These are phyloP conservation scores for Aythya baeri DNA, from an alignment of 2,113 vertebrate species.

Conservation along the genomic window DNA sequence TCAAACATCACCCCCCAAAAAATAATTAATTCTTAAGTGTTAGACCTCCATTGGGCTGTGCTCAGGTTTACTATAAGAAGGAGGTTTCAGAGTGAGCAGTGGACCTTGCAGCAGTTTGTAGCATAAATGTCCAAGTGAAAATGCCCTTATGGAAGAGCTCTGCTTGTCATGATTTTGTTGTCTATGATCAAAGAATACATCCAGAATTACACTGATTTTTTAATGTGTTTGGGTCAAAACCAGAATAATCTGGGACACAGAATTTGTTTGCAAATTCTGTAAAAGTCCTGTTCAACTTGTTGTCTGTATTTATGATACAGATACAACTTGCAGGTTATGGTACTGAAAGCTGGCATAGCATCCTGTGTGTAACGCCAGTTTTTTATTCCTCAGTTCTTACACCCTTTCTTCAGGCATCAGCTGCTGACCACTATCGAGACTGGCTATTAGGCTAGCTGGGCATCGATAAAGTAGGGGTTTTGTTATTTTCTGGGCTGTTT, in stretches of 20 bases:
- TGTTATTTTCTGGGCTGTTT: neutral
- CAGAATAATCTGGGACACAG: neutral
- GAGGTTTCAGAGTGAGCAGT: neutral
- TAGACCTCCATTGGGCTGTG: neutral
- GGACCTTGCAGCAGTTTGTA: neutral
- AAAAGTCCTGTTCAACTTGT: neutral
- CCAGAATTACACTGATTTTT: neutral
- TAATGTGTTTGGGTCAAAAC: neutral
- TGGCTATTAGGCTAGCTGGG: neutral
- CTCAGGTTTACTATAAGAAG: neutral
- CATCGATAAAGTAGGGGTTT: neutral
- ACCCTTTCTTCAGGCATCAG: neutral
- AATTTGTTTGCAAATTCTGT: neutral
- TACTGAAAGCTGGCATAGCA: neutral
- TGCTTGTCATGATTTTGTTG: neutral
- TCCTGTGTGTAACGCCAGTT: neutral
- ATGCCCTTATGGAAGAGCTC: neutral
- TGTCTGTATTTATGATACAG: neutral
- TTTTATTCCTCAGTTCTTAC: neutral
- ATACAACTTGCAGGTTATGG: neutral
- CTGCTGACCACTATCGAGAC: neutral
- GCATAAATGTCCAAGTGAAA: neutral
- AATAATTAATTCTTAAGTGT: neutral
- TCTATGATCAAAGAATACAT: neutral
- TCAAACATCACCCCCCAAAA: neutral